phyloP scores from a whole-genome alignment of 2,113 vertebrate genomes.

The Sturnira hondurensis region DNA sequence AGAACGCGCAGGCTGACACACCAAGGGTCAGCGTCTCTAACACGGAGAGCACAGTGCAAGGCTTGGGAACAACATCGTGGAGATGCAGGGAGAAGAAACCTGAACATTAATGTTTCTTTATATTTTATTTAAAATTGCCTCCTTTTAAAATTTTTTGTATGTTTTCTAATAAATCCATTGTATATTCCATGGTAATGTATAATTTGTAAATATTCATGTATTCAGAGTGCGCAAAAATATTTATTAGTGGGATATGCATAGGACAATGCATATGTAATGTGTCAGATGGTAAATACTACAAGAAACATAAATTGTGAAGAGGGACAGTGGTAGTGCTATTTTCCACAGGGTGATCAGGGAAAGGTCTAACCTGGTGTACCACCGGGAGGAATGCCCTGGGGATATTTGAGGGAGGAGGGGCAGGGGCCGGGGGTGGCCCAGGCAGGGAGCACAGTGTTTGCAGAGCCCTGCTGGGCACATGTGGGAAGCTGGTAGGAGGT shows the following conservation, averaged over 20 bases:
- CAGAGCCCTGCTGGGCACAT: neutral
- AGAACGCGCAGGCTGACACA: neutral
- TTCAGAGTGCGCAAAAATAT: neutral
- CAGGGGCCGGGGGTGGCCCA: too few relatives aligned
- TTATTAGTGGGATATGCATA: neutral
- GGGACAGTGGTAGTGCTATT: neutral
- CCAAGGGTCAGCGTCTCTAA: neutral
- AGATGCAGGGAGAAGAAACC: neutral
- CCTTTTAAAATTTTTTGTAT: neutral
- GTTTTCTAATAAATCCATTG: neutral
- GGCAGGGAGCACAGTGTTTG: neutral
- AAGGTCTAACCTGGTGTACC: neutral
- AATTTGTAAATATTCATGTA: neutral
- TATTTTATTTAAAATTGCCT: neutral
- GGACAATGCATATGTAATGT: neutral
- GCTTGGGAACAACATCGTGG: neutral
- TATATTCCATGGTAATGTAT: neutral
- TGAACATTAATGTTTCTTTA: neutral
- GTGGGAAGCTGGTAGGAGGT: neutral
- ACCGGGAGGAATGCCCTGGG: neutral
- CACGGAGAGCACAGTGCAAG: accelerated
- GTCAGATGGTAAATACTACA: neutral
- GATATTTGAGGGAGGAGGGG: neutral
- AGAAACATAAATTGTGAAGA: neutral
- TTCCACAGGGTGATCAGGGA: neutral